A percentile compares a stretch with the other conserved stretches of the same genome.
Evolutionary conservation across 2,888 invertebrate species (phyloP).

Genomic region (Lithophane semibrunnea): DNA sequence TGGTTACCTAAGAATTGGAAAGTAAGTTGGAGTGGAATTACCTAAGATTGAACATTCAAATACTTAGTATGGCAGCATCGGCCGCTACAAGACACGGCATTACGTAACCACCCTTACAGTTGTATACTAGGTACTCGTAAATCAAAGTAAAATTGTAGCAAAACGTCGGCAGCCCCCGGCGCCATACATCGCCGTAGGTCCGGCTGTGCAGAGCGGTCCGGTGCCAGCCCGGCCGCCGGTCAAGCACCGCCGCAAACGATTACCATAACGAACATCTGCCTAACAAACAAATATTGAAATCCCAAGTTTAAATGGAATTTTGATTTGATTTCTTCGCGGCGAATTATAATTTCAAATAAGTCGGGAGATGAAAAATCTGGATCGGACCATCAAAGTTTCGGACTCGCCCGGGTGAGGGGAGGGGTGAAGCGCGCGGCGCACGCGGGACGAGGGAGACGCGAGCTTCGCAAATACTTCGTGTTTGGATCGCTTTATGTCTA

Average conservation of each 20-base stretch:
- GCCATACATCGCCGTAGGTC: not conserved
- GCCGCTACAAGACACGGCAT: not conserved
- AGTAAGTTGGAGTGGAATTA: not conserved
- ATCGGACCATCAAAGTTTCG: conserved; percentile 87
- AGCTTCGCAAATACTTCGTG: conserved; percentile 75
- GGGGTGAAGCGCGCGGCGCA: conserved; percentile 13
- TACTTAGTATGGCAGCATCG: not conserved
- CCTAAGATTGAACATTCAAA: not conserved
- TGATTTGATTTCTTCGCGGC: conserved; percentile 89
- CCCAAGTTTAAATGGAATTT: conserved; percentile 89
- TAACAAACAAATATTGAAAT: conserved; percentile 87
- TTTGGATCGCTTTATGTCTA: conserved; percentile 81
- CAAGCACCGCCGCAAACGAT: conserved; percentile 65
- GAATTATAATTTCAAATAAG: conserved; percentile 90
- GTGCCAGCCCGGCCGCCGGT: conserved; percentile 47
- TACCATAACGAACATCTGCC: conserved; percentile 79
- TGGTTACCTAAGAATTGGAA: too few species aligned
- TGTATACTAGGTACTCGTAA: conserved; percentile 16
- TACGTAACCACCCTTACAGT: conserved; percentile 7
- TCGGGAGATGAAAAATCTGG: conserved; percentile 88
- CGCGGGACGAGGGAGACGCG: conserved; percentile 26
- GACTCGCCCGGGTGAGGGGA: conserved; percentile 68
- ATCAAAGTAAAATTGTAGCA: conserved; percentile 39
- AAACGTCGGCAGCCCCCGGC: not conserved
- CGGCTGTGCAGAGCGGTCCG: conserved; percentile 4